phyloP scores from a whole-genome alignment of 2,888 invertebrate species.

The Synanthedon tipuliformis region DNA sequence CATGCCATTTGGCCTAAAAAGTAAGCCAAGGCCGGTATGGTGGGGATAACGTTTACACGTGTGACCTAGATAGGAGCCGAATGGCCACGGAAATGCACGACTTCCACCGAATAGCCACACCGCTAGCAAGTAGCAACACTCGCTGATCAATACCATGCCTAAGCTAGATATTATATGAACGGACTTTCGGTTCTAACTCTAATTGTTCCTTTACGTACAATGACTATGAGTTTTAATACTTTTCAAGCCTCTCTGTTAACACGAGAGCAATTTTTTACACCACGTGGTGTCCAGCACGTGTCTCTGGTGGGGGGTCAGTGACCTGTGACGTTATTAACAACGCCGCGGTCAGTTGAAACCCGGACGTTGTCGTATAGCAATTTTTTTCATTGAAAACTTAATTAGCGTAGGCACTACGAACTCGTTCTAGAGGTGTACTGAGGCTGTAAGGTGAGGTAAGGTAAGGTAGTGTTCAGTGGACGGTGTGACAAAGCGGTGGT shows the following conservation, averaged over 20 bases:
- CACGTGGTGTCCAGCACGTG: constrained; percentile 37
- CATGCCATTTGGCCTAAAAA: constrained; percentile 48
- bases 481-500: too few relatives aligned
- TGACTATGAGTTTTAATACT: not conserved
- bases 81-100: constrained; percentile 44
- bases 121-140: constrained; percentile 20
- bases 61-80: constrained; percentile 65
- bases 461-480: too few relatives aligned
- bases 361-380: not conserved
- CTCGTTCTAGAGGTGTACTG: too few relatives aligned
- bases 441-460: too few relatives aligned
- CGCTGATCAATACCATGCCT: constrained; percentile 37
- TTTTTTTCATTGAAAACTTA: too few relatives aligned
- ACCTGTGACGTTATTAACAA: constrained; percentile 19
- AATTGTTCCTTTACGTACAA: not conserved
- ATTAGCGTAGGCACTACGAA: too few relatives aligned
- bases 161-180: constrained; percentile 17
- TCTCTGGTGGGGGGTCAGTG: constrained; percentile 33
- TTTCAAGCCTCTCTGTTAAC: not conserved
- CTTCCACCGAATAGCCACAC: constrained; percentile 25
- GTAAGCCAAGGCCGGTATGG: constrained; percentile 67
- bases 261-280: constrained; percentile 10
- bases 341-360: constrained; percentile 2
- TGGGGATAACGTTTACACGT: constrained; percentile 68
- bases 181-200: constrained; percentile 17